phyloP scores from a whole-genome alignment of 2,888 invertebrate species.

The Phengaris arion region DNA sequence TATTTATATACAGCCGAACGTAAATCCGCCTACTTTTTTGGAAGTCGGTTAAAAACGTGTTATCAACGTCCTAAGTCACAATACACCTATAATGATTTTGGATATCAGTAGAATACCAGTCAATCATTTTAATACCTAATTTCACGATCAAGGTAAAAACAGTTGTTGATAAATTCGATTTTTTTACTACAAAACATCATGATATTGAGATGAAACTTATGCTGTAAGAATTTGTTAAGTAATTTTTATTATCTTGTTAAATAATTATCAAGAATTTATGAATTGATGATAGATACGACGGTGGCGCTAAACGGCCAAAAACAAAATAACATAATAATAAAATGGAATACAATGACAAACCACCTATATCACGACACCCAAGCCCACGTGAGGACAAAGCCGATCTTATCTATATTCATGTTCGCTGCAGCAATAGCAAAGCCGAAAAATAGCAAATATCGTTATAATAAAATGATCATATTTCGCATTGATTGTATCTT shows the following conservation, averaged over 20 bases:
- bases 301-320: background rate
- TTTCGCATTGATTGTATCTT: constrained; percentile 63
- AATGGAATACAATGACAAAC: constrained; percentile 19
- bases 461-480: constrained; percentile 74
- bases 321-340: constrained; percentile 22
- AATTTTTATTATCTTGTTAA: background rate
- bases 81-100: constrained; percentile 37
- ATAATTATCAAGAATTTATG: background rate
- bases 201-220: background rate
- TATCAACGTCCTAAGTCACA: constrained; percentile 27
- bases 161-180: background rate
- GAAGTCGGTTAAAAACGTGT: too few relatives aligned
- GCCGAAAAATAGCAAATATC: constrained; percentile 68
- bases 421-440: constrained; percentile 49
- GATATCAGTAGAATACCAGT: constrained; percentile 28
- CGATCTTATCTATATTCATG: constrained; percentile 44
- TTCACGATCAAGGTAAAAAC: background rate
- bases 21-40: too few relatives aligned
- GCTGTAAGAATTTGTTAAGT: background rate
- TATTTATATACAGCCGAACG: background rate
- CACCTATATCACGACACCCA: constrained; percentile 47
- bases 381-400: constrained; percentile 52
- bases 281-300: background rate
- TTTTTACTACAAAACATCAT: background rate
- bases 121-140: constrained; percentile 10